Conservation (phyloP, 2,113 vertebrate species). For the Triplophysa siluroides region DNA sequence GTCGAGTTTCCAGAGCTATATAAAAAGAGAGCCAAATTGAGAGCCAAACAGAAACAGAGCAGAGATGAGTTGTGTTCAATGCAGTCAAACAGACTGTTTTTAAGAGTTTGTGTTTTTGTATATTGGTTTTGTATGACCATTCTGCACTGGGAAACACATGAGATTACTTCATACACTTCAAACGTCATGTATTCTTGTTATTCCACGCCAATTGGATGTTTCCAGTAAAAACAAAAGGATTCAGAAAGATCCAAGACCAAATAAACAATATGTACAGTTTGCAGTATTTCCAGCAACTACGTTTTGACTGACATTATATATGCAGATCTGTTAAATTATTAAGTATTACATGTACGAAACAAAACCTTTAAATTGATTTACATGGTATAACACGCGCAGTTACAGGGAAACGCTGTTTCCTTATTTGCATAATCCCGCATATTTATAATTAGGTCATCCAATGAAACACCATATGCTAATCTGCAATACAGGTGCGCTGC, state of each 20-base stretch:
- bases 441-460: conserved; percentile 41
- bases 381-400: no score
- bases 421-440: background rate
- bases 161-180: background rate
- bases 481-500: conserved; percentile 33
- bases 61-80: background rate
- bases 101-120: background rate
- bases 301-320: no score
- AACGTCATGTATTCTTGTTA: conserved; percentile 14
- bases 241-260: background rate
- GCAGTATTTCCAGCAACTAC: background rate
- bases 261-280: background rate
- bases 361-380: background rate
- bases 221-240: conserved; percentile 28
- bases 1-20: background rate
- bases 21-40: background rate
- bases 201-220: conserved; percentile 17
- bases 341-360: background rate
- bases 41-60: background rate
- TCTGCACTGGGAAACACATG: background rate
- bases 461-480: conserved; percentile 42
- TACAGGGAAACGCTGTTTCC: background rate
- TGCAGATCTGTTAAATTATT: background rate
- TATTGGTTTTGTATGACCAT: background rate
- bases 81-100: background rate